phyloP scores from a whole-genome alignment of 2,113 vertebrate species.

The Lipotes vexillifer region DNA sequence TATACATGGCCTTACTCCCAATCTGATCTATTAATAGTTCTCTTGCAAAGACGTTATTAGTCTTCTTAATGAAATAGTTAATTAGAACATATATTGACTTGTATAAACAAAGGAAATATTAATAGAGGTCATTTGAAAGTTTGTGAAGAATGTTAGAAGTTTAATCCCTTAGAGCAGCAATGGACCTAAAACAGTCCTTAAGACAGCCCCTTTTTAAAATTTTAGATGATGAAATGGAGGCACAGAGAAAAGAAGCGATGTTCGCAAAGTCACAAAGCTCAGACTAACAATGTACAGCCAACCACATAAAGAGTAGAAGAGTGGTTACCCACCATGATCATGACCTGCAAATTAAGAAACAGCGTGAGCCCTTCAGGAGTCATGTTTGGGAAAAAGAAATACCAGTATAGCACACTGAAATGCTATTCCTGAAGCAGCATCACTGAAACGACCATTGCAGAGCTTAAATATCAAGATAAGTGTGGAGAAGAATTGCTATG shows the following conservation, averaged over 20 bases:
- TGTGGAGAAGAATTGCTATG: background rate
- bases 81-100: background rate
- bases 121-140: background rate
- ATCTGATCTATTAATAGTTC: background rate
- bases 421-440: background rate
- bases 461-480: background rate
- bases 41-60: background rate
- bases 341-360: background rate
- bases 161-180: background rate
- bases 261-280: background rate
- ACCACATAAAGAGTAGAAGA: background rate
- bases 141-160: background rate
- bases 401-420: background rate
- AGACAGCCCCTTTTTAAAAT: background rate
- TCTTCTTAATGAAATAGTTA: background rate
- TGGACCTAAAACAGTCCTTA: background rate
- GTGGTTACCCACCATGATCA: background rate
- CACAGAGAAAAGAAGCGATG: background rate
- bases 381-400: background rate
- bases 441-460: background rate
- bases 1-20: background rate
- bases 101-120: background rate
- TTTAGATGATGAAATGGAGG: background rate
- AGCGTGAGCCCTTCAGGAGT: background rate
- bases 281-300: background rate